A percentile compares a stretch with the other conserved stretches of the same genome.
These are phyloP conservation scores for Folsomia manolachei DNA, from an alignment of 2,888 invertebrate species.

Conservation along the genomic window DNA sequence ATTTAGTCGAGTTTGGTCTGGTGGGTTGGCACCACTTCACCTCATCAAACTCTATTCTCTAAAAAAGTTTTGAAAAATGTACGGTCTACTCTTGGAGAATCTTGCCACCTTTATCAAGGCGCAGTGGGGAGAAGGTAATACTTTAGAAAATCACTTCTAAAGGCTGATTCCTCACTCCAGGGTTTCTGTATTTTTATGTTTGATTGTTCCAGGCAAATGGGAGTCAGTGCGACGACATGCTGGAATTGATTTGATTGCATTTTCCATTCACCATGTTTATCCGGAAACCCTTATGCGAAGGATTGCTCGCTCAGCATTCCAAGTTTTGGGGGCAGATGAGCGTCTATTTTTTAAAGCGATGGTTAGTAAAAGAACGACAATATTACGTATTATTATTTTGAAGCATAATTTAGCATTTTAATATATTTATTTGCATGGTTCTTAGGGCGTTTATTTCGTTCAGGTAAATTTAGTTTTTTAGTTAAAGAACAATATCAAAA, in stretches of 20 bases:
- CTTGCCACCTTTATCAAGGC: slow-evolving; percentile 86
- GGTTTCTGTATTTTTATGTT: too few relatives aligned
- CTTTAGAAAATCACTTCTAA: too few relatives aligned
- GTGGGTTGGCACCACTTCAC: too few relatives aligned
- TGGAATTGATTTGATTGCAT: slow-evolving; percentile 76
- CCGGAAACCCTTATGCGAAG: slow-evolving; percentile 82
- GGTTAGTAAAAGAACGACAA: slow-evolving; percentile 58
- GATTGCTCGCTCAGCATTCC: slow-evolving; percentile 78
- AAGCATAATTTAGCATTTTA: not conserved
- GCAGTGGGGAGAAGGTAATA: slow-evolving; percentile 90
- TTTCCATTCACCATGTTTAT: slow-evolving; percentile 85
- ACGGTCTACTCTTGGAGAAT: slow-evolving; percentile 90
- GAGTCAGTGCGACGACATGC: slow-evolving; percentile 82
- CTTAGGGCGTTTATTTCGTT: too few relatives aligned
- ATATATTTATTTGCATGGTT: too few relatives aligned
- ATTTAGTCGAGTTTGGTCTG: too few relatives aligned
- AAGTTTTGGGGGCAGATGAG: slow-evolving; percentile 79
- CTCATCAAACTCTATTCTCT: too few relatives aligned
- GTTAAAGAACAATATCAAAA: too few relatives aligned
- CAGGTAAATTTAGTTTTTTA: too few relatives aligned
- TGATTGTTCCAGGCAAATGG: too few relatives aligned
- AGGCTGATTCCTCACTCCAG: too few relatives aligned
- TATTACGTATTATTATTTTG: too few relatives aligned
- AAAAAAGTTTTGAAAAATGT: slow-evolving; percentile 77
- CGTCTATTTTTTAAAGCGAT: slow-evolving; percentile 89